Evolutionary conservation across 2,113 vertebrate species (phyloP), one percentile per base, ranked within the genome.

Genomic region (Mustela lutreola): DNA sequence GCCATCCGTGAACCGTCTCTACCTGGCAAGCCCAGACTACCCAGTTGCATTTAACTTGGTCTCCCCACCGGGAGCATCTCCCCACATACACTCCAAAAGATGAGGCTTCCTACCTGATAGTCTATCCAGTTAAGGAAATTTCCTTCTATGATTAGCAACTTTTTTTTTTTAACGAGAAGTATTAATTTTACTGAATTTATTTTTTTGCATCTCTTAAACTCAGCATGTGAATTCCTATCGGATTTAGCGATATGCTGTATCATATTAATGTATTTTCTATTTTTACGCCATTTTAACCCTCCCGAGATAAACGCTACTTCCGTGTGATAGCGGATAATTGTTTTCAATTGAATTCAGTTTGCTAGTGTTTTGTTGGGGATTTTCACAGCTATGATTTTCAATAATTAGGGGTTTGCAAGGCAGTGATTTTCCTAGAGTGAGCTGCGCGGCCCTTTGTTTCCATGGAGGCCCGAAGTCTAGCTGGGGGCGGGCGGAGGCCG

Each of bases 321-420:
- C 8, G 24, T 24, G 11, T 21, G 14, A n/a, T 7, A 60, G 33
- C 11, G 84, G n/a, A 45, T 79, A 19, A 84, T 73, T 90, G 26
- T 60, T 94, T 85, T 19, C 79, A 71, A 22, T 86, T 90, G n/a
- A 86, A 80, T 63, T 94, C 63, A 63, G 71, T 58, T 84, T 42
- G 26, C 42, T 70, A 56, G 15, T 56, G 48, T 50, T 22, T 84
- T 39, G 0, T 45, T 76, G 78, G 26, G 70, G 42, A 60, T 93
- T 93, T 93, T 84, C 60, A 78, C 42, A 56, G 48, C n/a, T 85
- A 12, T 73, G 76, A 79, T 85, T 85, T 45, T 79, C 86, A 79
- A 24, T 63, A 79, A 71, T 90, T 71, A 56, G 28, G 42, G 26
- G 45, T 85, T 58, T 80, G 28, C n/a, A 14, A 63, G 33, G 28